Base-by-base conservation (phyloP, 64 coral and sea anemone genomes). In the Exaiptasia diaphana region DNA sequence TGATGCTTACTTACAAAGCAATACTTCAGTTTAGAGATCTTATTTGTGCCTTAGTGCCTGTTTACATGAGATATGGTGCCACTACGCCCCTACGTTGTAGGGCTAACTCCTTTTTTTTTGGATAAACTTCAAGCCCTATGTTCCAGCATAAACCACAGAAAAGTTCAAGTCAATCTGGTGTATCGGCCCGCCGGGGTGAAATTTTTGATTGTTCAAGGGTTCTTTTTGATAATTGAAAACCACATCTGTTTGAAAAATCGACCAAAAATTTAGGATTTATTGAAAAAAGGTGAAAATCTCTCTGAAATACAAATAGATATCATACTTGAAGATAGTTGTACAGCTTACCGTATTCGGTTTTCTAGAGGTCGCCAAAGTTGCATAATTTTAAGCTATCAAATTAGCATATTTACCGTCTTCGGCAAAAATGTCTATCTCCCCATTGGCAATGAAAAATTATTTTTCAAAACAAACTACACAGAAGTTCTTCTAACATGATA, bases 211-310 rank as follows among this genome's bases (percentile, higher is more conserved):
- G 68, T 73, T n/a, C 44, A 41, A 73, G 39, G 68, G 68, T 73
- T 41, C 68, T 73, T 73, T 73, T 45, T 73, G 68, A 73, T 40
- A 41, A 34, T 41, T 73, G 39, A 73, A 73, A 73, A 73, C 68
- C 68, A 73, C 68, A 40, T 73, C 68, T 73, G 39, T 73, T 73
- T 73, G 38, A 73, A 49, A 73, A 73, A 44, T 46, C 68, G 39
- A 73, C 68, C 68, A 73, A 40, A 73, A 73, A 73, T 73, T 73
- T 73, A 73, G 68, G 28, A 40, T 73, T 46, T 73, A 73, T 73
- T 48, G 68, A 41, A 73, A 73, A 73, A 73, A 40, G 0, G 18
- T 73, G 68, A 73, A 73, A 73, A 43, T 46, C 68, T 73, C 43
- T 43, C 68, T 42, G 43, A 73, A 43, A 73, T 41, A 41, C 43